These are phyloP conservation scores for Acanthococcus lagerstroemiae DNA, from an alignment of 2,888 invertebrate genomes.

Conservation along the genomic window DNA sequence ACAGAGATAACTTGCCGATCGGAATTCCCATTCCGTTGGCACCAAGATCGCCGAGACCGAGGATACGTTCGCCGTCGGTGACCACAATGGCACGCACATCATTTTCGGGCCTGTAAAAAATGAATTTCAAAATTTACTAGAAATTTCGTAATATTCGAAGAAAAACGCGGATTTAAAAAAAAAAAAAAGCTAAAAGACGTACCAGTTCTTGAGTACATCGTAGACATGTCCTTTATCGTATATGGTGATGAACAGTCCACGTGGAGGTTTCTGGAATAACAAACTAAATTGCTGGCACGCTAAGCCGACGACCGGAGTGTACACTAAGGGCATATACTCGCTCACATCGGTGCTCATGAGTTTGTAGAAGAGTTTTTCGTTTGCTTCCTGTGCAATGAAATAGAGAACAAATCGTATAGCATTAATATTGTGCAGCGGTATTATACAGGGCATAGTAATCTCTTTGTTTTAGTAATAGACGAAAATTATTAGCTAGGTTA, in stretches of 20 bases:
- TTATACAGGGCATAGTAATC: too few species aligned
- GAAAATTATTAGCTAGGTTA: too few species aligned
- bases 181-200: constrained; percentile 41
- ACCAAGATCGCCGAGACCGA: constrained; percentile 94
- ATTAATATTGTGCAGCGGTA: too few species aligned
- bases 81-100: constrained; percentile 85
- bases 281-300: constrained; percentile 96
- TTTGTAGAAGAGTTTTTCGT: constrained; percentile 91
- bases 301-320: constrained; percentile 94
- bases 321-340: constrained; percentile 95
- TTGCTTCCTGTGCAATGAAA: constrained; percentile 87
- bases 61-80: constrained; percentile 95
- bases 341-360: constrained; percentile 77
- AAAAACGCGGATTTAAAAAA: neutral
- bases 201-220: constrained; percentile 90
- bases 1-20: constrained; percentile 89
- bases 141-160: neutral
- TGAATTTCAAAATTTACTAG: neutral
- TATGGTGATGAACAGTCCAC: constrained; percentile 92
- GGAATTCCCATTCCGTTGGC: constrained; percentile 99
- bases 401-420: too few species aligned
- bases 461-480: too few species aligned
- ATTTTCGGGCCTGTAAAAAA: constrained; percentile 59
- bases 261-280: constrained; percentile 79
- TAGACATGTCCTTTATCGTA: constrained; percentile 92